Conservation (phyloP, 2,797 vertebrate species). For the Coranthus polyacanthus region DNA sequence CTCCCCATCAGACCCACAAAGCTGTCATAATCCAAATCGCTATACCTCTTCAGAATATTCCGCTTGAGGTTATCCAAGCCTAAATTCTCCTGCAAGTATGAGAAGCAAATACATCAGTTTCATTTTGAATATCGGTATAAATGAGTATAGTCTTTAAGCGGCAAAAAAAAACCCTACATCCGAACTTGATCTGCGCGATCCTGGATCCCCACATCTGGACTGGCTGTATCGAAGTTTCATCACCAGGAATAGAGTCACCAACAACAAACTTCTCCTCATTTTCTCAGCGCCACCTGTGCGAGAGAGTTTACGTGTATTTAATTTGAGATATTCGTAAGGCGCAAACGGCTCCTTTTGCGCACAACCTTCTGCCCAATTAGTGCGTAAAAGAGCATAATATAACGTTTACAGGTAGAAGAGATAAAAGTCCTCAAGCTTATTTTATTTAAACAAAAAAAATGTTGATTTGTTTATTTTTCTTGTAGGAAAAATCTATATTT, state of each 20-base stretch:
- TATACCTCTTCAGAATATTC: slow-evolving; percentile 86
- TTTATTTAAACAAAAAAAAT: background rate
- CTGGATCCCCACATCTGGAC: slow-evolving; percentile 85
- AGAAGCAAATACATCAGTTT: background rate
- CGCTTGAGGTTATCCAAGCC: slow-evolving; percentile 80
- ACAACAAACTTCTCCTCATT: slow-evolving; percentile 85
- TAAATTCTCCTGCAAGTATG: slow-evolving; percentile 67
- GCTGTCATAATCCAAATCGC: slow-evolving; percentile 90
- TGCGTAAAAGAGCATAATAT: slow-evolving; percentile 66
- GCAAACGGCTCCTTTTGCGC: slow-evolving; percentile 13
- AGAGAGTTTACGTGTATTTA: slow-evolving; percentile 1
- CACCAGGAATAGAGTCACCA: slow-evolving; percentile 84
- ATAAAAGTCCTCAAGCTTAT: background rate
- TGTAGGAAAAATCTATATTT: no score
- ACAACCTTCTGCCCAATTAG: slow-evolving; percentile 16
- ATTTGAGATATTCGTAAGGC: background rate
- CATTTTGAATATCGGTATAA: background rate
- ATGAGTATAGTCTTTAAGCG: background rate
- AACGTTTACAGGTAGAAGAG: background rate
- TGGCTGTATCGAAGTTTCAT: slow-evolving; percentile 82
- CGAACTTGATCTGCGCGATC: slow-evolving; percentile 69
- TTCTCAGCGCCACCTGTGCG: slow-evolving; percentile 69
- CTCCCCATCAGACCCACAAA: slow-evolving; percentile 90
- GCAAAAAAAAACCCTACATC: slow-evolving; percentile 75
- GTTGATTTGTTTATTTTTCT: background rate